Evolutionary conservation across 2,888 invertebrate genomes (phyloP).

Genomic region (Eugnorisma glareosa): DNA sequence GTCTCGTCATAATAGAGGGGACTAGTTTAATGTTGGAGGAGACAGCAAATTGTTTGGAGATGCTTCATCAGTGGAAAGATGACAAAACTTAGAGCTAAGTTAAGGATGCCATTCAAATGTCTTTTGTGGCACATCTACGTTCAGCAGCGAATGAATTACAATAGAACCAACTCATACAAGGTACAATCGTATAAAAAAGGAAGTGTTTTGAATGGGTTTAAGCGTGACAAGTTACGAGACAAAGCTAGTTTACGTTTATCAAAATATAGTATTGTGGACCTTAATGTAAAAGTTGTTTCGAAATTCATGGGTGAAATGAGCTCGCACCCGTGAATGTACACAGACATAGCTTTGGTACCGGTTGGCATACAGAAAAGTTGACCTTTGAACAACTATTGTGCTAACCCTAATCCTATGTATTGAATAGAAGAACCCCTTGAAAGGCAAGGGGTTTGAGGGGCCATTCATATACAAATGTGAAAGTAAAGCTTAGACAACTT

Average conservation of each 20-base stretch:
- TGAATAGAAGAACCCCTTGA: conserved; percentile 31
- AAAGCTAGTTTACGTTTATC: not conserved
- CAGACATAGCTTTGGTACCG: not conserved
- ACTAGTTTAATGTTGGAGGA: not conserved
- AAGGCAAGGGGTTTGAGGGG: not conserved
- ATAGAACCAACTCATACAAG: not conserved
- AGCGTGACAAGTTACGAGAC: not conserved
- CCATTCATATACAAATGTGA: conserved; percentile 24
- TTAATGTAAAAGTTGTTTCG: not conserved
- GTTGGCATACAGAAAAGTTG: conserved; percentile 1
- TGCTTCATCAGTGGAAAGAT: too few species aligned
- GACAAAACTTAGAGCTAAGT: not conserved
- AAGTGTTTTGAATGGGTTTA: not conserved
- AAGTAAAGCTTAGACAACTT: not conserved
- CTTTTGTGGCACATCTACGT: not conserved
- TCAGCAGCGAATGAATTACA: not conserved
- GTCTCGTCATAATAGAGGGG: not conserved
- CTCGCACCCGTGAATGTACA: not conserved
- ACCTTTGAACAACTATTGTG: conserved; percentile 33
- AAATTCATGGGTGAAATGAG: not conserved
- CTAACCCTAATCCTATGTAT: conserved; percentile 25
- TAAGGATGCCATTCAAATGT: not conserved
- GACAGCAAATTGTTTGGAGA: conserved; percentile 11
- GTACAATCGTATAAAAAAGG: not conserved
- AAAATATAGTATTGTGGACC: not conserved